Percentiles rank a stretch among this genome's conserved stretches.
phyloP scores from a whole-genome alignment of 2,888 invertebrate genomes.

The Coelinius sp. region DNA sequence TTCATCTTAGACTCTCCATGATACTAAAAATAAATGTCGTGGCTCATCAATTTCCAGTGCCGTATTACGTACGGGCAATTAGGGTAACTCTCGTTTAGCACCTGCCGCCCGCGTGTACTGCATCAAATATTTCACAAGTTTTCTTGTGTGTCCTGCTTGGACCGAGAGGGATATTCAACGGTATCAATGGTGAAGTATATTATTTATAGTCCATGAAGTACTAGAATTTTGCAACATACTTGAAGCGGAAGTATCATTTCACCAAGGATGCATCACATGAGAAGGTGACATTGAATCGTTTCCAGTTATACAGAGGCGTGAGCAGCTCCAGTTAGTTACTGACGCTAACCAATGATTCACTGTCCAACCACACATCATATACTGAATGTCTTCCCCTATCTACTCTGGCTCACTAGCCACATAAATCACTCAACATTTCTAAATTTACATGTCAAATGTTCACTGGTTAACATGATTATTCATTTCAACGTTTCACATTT shows the following conservation, averaged over 20 bases:
- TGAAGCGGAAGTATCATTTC: constrained; percentile 36
- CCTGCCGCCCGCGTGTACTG: constrained; percentile 54
- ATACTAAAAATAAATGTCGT: constrained; percentile 38
- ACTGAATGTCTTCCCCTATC: constrained; percentile 21
- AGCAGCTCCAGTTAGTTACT: constrained; percentile 36
- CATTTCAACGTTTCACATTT: neutral
- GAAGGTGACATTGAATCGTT: constrained; percentile 50
- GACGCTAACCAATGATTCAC: constrained; percentile 37
- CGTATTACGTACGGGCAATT: constrained; percentile 34
- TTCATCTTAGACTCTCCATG: constrained; percentile 23
- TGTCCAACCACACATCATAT: constrained; percentile 28
- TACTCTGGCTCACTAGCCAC: neutral
- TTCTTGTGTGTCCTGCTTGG: constrained; percentile 16
- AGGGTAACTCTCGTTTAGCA: constrained; percentile 44
- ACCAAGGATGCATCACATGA: neutral
- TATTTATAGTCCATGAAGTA: constrained; percentile 32
- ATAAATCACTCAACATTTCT: constrained; percentile 20
- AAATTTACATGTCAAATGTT: constrained; percentile 26
- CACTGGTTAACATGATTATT: constrained; percentile 17
- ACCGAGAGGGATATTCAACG: constrained; percentile 3
- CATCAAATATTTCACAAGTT: constrained; percentile 52
- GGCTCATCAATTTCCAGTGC: constrained; percentile 41
- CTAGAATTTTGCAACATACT: constrained; percentile 16
- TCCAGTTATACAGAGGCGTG: constrained; percentile 42
- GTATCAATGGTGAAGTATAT: neutral